These are phyloP conservation scores for Misgurnus mizolepis DNA, from an alignment of 2,113 vertebrate genomes.

Conservation along the genomic window DNA sequence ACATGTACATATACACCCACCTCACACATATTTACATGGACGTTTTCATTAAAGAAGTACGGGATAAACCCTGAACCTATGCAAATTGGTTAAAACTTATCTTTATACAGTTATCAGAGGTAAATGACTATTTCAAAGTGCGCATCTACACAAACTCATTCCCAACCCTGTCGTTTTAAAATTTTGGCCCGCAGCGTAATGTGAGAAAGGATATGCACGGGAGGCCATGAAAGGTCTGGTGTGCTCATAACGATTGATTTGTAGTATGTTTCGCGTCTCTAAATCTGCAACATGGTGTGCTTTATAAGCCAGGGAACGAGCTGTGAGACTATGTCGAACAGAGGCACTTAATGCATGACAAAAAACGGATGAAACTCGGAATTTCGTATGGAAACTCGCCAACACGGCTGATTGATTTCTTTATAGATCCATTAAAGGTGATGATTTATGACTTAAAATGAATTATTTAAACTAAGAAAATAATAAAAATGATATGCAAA, in stretches of 20 bases:
- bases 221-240: conserved; percentile 54
- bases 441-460: conserved; percentile 40
- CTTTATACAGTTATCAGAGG: conserved; percentile 44
- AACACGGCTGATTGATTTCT: conserved; percentile 34
- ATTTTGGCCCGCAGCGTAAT: conserved; percentile 50
- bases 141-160: conserved; percentile 31
- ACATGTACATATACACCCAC: conserved; percentile 46
- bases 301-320: conserved; percentile 44
- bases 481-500: conserved; percentile 23
- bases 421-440: conserved; percentile 36
- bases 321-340: conserved; percentile 29
- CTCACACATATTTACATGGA: conserved; percentile 38
- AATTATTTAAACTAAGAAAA: not conserved
- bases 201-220: conserved; percentile 53
- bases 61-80: conserved; percentile 45
- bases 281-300: conserved; percentile 50
- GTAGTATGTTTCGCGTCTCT: conserved; percentile 52
- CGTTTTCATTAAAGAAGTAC: conserved; percentile 40
- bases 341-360: conserved; percentile 41
- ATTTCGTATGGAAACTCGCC: conserved; percentile 32
- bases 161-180: conserved; percentile 40
- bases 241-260: conserved; percentile 55
- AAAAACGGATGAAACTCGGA: conserved; percentile 39
- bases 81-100: conserved; percentile 48
- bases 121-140: conserved; percentile 40